Evolutionary conservation across 2,113 vertebrate species (phyloP).

Genomic region (Chaenocephalus aceratus): DNA sequence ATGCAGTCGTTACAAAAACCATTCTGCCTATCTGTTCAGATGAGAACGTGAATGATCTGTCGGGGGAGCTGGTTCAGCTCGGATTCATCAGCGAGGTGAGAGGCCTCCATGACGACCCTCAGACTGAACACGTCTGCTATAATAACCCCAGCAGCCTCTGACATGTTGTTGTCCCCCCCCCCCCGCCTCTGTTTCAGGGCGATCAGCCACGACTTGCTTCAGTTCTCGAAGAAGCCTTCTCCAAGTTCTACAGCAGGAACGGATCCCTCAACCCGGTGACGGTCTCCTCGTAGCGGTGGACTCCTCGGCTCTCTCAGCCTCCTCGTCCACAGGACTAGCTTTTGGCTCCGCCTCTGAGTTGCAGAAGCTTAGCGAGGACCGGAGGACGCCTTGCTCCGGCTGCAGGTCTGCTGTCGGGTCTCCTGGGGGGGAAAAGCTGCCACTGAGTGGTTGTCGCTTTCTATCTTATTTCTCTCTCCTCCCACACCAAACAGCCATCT

Average conservation of each 20-base stretch:
- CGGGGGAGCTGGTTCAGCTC: slow-evolving; percentile 95
- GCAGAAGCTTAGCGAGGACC: slow-evolving; percentile 68
- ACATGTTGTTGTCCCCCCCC: neutral
- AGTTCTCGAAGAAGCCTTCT: slow-evolving; percentile 97
- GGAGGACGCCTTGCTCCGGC: slow-evolving; percentile 65
- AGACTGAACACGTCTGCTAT: neutral
- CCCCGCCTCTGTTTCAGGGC: slow-evolving; percentile 78
- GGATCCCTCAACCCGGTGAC: slow-evolving; percentile 94
- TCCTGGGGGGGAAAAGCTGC: slow-evolving; percentile 72
- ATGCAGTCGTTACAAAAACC: neutral
- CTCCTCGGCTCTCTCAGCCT: slow-evolving; percentile 39
- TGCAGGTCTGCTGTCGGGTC: slow-evolving; percentile 63
- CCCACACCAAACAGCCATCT: slow-evolving; percentile 73
- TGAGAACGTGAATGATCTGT: slow-evolving; percentile 96
- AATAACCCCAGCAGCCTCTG: neutral
- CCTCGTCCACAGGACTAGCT: slow-evolving; percentile 67
- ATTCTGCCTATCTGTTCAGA: slow-evolving; percentile 77
- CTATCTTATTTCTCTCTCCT: slow-evolving; percentile 41
- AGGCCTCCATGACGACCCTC: slow-evolving; percentile 18
- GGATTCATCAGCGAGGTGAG: slow-evolving; percentile 97
- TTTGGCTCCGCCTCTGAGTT: slow-evolving; percentile 56
- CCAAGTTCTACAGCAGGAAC: slow-evolving; percentile 94
- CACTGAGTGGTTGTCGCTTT: slow-evolving; percentile 74
- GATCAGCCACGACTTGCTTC: slow-evolving; percentile 93
- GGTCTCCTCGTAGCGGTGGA: slow-evolving; percentile 91